Evolutionary conservation across 2,888 invertebrate genomes (phyloP).

Genomic region (Zele albiditarsus): DNA sequence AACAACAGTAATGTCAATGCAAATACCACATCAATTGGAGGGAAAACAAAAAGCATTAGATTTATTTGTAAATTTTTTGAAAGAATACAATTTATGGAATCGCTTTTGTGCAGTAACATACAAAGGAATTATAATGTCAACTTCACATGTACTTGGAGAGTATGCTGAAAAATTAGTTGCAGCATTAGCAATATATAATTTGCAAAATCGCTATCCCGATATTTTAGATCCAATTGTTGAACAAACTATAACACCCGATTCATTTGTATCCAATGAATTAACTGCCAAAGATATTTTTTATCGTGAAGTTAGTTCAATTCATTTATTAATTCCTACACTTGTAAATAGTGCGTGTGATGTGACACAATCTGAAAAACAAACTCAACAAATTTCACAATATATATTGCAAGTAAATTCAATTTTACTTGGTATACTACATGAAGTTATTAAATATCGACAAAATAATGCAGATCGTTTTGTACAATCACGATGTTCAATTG

Average conservation of each 20-base stretch:
- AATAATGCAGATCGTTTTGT: constrained; percentile 75
- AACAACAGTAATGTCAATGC: constrained; percentile 79
- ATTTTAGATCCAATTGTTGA: constrained; percentile 63
- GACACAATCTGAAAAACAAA: constrained; percentile 76
- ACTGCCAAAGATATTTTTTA: constrained; percentile 85
- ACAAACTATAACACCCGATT: constrained; percentile 61
- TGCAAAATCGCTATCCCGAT: constrained; percentile 75
- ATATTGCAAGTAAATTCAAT: constrained; percentile 67
- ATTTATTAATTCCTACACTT: constrained; percentile 79
- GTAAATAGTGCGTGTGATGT: constrained; percentile 77
- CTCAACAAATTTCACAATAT: constrained; percentile 75
- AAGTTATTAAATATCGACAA: constrained; percentile 79
- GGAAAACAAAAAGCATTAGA: constrained; percentile 90
- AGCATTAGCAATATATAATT: constrained; percentile 80
- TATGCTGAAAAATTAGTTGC: constrained; percentile 88
- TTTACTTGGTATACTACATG: constrained; percentile 76
- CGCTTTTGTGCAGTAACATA: constrained; percentile 74
- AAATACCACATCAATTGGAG: constrained; percentile 87
- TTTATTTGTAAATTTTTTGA: constrained; percentile 84
- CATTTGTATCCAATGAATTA: constrained; percentile 71
- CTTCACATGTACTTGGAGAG: constrained; percentile 78
- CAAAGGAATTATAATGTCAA: constrained; percentile 74
- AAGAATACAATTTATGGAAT: constrained; percentile 80
- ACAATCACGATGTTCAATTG: constrained; percentile 67
- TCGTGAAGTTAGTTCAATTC: constrained; percentile 80